These are phyloP conservation scores for Idris sp. DNA, from an alignment of 1,140 invertebrate species.

Conservation along the genomic window DNA sequence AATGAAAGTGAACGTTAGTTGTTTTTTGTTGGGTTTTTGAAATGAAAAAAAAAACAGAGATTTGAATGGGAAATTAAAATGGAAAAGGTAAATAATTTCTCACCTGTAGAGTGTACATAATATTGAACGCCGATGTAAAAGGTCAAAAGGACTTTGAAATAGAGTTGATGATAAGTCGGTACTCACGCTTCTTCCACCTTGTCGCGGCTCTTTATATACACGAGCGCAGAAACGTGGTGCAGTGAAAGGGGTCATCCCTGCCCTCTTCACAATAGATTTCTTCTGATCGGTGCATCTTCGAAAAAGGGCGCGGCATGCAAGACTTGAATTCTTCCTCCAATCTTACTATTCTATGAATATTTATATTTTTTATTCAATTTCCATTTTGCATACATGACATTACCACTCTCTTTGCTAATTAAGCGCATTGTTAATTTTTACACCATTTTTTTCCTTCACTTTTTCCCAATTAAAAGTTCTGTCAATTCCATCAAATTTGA, in stretches of 20 bases:
- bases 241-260: conserved; percentile 76
- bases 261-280: conserved; percentile 74
- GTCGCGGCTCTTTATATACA: conserved; percentile 75
- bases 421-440: conserved; percentile 36
- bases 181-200: conserved; percentile 74
- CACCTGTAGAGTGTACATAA: conserved; percentile 74
- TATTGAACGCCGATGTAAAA: conserved; percentile 67
- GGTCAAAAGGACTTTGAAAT: conserved; percentile 70
- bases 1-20: no score
- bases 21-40: no score
- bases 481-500: background rate
- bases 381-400: conserved; percentile 39
- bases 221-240: conserved; percentile 71
- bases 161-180: conserved; percentile 70
- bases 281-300: conserved; percentile 74
- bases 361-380: conserved; percentile 60
- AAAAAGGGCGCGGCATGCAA: conserved; percentile 68
- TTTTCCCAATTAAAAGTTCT: background rate
- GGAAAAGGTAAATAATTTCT: conserved; percentile 50
- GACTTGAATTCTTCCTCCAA: conserved; percentile 63
- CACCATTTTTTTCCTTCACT: conserved; percentile 5
- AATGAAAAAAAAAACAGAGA: no score
- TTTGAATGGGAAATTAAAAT: no score
- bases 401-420: conserved; percentile 40
- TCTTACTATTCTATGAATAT: conserved; percentile 63